Percentiles rank a stretch among this genome's conserved stretches.
phyloP scores from a whole-genome alignment of 1,140 invertebrate genomes.

The Microvelia longipes region DNA sequence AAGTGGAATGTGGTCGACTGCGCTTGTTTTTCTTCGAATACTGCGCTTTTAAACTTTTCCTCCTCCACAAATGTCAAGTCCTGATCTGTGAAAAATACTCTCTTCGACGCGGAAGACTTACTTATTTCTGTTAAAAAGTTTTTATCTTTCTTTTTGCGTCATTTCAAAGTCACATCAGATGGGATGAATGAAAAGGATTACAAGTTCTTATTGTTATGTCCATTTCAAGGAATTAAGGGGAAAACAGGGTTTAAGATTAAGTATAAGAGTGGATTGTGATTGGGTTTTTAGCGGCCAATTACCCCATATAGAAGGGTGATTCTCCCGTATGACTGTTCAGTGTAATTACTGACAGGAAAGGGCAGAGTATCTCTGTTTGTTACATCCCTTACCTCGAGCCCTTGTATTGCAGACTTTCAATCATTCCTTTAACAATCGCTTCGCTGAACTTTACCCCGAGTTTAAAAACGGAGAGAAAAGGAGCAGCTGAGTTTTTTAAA shows the following conservation, averaged over 20 bases:
- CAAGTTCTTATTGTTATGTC: background rate
- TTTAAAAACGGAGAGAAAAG: too few species aligned
- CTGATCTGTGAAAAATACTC: too few species aligned
- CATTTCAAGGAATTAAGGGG: background rate
- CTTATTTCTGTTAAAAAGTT: too few species aligned
- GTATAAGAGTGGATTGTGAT: background rate
- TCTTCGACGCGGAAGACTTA: too few species aligned
- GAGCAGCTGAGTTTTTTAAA: too few species aligned
- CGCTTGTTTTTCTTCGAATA: too few species aligned
- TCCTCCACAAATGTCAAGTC: too few species aligned
- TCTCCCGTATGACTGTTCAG: background rate
- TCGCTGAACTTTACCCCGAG: background rate
- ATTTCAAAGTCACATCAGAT: too few species aligned
- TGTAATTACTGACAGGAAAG: background rate
- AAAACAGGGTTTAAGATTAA: background rate
- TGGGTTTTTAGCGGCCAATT: background rate
- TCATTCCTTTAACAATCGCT: background rate
- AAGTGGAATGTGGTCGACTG: too few species aligned
- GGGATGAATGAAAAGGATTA: background rate
- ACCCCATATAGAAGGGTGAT: background rate
- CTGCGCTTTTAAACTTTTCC: too few species aligned
- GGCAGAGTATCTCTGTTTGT: background rate
- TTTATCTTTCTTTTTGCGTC: too few species aligned
- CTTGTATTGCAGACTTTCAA: background rate
- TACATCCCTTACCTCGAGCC: background rate